phyloP scores from a whole-genome alignment of 1,140 invertebrate species.

The Pseudoatta argentina region DNA sequence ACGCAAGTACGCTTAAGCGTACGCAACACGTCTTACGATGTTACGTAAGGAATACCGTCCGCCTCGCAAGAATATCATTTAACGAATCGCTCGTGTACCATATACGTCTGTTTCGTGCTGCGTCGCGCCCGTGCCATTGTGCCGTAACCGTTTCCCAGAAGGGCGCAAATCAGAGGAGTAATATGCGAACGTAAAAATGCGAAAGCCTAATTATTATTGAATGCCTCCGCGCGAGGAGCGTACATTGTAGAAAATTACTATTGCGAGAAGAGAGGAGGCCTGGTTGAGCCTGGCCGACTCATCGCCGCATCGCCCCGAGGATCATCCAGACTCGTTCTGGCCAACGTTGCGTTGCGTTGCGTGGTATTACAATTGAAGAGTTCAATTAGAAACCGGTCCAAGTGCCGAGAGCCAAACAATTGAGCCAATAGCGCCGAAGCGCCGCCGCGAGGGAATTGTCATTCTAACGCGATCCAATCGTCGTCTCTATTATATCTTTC shows the following conservation, averaged over 20 bases:
- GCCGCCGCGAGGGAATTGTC: constrained; percentile 7
- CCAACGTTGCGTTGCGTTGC: not conserved
- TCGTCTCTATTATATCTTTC: constrained; percentile 42
- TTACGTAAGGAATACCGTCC: constrained; percentile 23
- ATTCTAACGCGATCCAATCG: constrained; percentile 12
- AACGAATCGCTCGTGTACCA: not conserved
- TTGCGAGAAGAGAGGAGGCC: constrained; percentile 27
- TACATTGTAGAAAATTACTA: constrained; percentile 64
- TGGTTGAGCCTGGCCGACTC: not conserved
- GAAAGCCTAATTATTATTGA: constrained; percentile 61
- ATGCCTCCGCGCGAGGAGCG: constrained; percentile 41
- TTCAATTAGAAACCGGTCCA: constrained; percentile 58
- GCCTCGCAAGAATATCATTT: not conserved
- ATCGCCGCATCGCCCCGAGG: constrained; percentile 40
- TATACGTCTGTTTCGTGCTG: constrained; percentile 23
- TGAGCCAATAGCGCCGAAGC: constrained; percentile 15
- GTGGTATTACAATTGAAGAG: constrained; percentile 54
- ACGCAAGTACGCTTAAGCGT: not conserved
- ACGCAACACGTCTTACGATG: not conserved
- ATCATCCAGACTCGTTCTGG: constrained; percentile 7
- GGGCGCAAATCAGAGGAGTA: constrained; percentile 59
- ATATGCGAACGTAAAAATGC: constrained; percentile 61
- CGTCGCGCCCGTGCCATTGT: constrained; percentile 49
- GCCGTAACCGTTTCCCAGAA: constrained; percentile 59
- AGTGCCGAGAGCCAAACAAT: constrained; percentile 43